These are phyloP conservation scores for Columbina picui DNA, from an alignment of 2,113 vertebrate species.

Conservation along the genomic window DNA sequence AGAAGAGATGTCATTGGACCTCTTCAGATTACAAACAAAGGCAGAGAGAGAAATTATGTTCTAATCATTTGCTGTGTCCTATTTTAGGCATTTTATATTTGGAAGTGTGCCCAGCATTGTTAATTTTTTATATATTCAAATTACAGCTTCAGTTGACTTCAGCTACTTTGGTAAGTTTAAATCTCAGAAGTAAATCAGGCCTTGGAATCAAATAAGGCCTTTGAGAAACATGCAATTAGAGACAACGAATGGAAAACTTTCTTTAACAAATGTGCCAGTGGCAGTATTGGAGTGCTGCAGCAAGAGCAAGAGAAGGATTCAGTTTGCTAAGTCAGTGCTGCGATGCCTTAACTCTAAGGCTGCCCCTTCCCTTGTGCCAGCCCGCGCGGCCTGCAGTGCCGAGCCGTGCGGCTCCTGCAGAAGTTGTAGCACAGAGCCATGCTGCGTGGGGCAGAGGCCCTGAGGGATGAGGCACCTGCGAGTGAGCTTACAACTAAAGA, in stretches of 20 bases:
- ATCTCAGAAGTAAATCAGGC: not conserved
- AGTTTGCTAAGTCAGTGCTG: not conserved
- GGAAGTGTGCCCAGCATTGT: constrained; percentile 14
- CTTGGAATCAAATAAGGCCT: not conserved
- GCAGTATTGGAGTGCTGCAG: not conserved
- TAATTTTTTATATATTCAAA: constrained; percentile 31
- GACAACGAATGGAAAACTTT: not conserved
- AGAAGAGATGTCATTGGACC: not conserved
- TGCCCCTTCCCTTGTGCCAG: not conserved
- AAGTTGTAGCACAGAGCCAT: not conserved
- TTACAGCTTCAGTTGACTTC: not conserved
- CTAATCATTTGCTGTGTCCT: not conserved
- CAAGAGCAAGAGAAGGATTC: not conserved
- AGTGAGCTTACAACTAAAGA: not conserved
- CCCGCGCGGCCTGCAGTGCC: rapidly evolving
- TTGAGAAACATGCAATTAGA: not conserved
- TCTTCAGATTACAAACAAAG: constrained; percentile 29
- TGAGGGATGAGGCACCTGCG: not conserved
- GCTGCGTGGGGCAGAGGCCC: not conserved
- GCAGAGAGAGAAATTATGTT: not conserved
- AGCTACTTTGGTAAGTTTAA: not conserved
- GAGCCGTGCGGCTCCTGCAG: not conserved
- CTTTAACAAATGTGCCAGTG: not conserved
- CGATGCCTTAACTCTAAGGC: not conserved
- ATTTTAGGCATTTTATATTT: not conserved